Evolutionary conservation across 2,797 vertebrate genomes (phyloP), one percentile per base, ranked within the genome.

Genomic region (Babyrousa celebensis): DNA sequence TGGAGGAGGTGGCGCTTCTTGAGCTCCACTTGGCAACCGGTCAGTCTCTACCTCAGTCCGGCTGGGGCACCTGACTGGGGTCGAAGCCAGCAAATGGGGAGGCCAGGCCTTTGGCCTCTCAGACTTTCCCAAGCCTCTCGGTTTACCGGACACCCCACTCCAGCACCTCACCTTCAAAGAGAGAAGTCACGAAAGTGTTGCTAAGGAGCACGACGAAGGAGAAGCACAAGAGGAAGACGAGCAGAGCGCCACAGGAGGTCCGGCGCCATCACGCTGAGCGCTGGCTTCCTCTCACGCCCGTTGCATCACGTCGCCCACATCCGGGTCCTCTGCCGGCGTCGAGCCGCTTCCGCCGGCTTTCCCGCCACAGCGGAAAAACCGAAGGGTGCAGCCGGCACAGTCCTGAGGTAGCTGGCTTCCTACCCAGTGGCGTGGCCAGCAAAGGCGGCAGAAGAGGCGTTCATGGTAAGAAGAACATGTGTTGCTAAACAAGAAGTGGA

Each of bases 121-220:
- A 98, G 71, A 98, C 95, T 82, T 95, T 97, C 75, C 99, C 94
- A 92, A 98, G 54, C 27, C 77, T 98, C 97, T 99, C 99, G 0
- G 99, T 99, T 97, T 99, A 91, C 27, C 98, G 98, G 27, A 96
- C 80, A 99, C 98, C 99, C 99, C 99, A 99, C 91, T 98, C 84
- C 1, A 25, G 84, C 93, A 92, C 91, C 95, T 63, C 98, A 4
- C 98, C 95, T 71, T 99, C 99, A 21, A 99, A 99, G 89, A 99
- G 88, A 92, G 99, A 99, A 90, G 98, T 97, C 87, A 99, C 36
- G 86, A 99, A 99, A 1, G 98, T 96, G 89, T 98, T 96, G 88
- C 99, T 99, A 2, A 99, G 58, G 36, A 99, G 99, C 5, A 99
- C 95, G 75, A 97, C 93, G 23, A 99, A 12, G 2, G 99, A 99